phyloP scores from a whole-genome alignment of 1,140 invertebrate genomes.

The Ruditapes philippinarum region DNA sequence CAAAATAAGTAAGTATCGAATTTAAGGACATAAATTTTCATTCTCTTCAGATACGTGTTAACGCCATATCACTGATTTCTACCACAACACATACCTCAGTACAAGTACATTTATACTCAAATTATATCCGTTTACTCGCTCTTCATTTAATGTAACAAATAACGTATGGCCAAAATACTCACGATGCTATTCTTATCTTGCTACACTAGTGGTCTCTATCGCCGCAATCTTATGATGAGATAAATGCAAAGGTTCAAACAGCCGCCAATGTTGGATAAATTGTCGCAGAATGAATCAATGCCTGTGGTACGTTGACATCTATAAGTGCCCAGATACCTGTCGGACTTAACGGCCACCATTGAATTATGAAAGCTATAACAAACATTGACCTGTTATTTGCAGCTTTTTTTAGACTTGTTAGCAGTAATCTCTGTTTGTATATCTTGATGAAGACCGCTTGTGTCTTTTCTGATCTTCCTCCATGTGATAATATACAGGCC shows the following conservation, averaged over 20 bases:
- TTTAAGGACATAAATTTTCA: no score
- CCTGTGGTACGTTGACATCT: constrained; percentile 55
- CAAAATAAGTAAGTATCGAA: no score
- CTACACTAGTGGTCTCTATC: no score
- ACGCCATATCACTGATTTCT: no score
- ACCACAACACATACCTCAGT: no score
- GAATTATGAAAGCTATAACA: constrained; percentile 70
- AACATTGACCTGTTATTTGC: constrained; percentile 71
- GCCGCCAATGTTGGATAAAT: constrained; percentile 72
- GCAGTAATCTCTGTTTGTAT: background rate
- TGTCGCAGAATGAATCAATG: constrained; percentile 63
- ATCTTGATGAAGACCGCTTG: constrained; percentile 28
- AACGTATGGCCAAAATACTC: no score
- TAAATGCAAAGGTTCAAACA: constrained; percentile 68
- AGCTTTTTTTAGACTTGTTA: constrained; percentile 48
- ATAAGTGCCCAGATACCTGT: constrained; percentile 64
- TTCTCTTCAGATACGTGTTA: no score
- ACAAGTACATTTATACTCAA: no score
- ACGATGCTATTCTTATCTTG: no score
- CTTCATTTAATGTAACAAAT: no score
- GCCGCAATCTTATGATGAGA: constrained; percentile 57
- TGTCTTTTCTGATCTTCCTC: constrained; percentile 62
- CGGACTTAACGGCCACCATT: constrained; percentile 70
- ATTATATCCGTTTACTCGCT: no score
- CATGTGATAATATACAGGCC: constrained; percentile 69